Conservation (phyloP, 2,888 invertebrate species). For the Cephus sareptanus region DNA sequence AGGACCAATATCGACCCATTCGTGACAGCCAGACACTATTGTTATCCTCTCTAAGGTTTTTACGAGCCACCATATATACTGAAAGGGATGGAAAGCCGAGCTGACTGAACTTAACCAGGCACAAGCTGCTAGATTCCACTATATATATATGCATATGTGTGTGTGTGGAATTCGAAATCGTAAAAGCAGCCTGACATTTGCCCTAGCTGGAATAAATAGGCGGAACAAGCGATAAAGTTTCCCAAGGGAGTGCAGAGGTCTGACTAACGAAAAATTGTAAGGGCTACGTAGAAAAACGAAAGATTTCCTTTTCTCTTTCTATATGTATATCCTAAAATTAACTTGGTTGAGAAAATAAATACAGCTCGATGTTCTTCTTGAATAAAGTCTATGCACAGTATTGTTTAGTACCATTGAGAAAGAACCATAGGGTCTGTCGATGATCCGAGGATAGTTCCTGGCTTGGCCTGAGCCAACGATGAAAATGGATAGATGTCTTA, state of each 20-base stretch:
- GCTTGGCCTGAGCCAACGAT: neutral
- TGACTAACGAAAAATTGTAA: neutral
- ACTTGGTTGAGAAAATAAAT: neutral
- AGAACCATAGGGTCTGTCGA: neutral
- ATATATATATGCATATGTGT: neutral
- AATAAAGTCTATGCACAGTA: neutral
- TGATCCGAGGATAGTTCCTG: neutral
- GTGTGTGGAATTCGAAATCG: neutral
- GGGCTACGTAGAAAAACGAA: neutral
- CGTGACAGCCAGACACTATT: too few species aligned
- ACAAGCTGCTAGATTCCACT: neutral
- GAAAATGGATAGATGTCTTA: slow-evolving; percentile 1
- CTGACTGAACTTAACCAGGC: neutral
- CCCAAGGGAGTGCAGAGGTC: neutral
- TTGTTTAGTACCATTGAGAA: neutral
- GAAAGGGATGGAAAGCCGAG: neutral
- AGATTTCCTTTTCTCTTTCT: neutral
- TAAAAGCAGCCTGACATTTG: neutral
- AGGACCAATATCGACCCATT: too few species aligned
- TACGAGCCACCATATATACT: neutral
- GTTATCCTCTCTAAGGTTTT: too few species aligned
- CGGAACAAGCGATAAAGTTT: neutral
- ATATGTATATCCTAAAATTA: neutral
- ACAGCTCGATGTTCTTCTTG: neutral
- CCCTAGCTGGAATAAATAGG: neutral